A percentile compares a stretch with the other conserved stretches of the same genome.
Conservation (phyloP, 1,140 invertebrate species). For the Penaeus vannamei region DNA sequence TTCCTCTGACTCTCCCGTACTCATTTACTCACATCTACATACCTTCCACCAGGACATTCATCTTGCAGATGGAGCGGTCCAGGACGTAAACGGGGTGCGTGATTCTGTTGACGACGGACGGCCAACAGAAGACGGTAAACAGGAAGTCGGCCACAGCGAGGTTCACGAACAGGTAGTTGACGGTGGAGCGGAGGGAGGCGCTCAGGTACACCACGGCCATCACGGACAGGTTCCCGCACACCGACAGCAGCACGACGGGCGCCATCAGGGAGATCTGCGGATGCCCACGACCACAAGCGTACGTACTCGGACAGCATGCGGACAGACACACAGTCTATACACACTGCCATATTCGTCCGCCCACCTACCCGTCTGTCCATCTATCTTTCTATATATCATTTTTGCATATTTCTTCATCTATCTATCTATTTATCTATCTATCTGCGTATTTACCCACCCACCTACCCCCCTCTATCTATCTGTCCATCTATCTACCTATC, state of each 20-base stretch:
- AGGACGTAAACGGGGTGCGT: conserved; percentile 70
- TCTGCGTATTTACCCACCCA: too few species aligned
- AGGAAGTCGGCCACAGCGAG: conserved; percentile 72
- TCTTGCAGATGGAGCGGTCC: conserved; percentile 74
- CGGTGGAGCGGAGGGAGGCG: conserved; percentile 71
- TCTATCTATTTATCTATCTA: too few species aligned
- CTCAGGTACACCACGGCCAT: conserved; percentile 75
- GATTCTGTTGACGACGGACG: conserved; percentile 72
- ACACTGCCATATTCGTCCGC: too few species aligned
- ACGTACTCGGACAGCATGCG: too few species aligned
- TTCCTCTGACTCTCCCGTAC: too few species aligned
- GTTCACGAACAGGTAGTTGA: conserved; percentile 73
- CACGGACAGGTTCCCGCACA: conserved; percentile 74
- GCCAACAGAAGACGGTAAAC: conserved; percentile 73
- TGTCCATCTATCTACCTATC: too few species aligned
- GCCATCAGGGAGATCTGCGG: conserved; percentile 54
- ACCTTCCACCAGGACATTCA: conserved; percentile 74
- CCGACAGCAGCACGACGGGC: conserved; percentile 68
- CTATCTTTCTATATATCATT: too few species aligned
- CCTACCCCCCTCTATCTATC: too few species aligned
- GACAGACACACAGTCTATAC: too few species aligned
- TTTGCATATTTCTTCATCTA: too few species aligned
- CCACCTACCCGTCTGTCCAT: too few species aligned
- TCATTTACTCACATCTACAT: conserved; percentile 64
- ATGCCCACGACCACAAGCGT: too few species aligned